phyloP scores from a whole-genome alignment of 2,113 vertebrate species.

The Lucifuga dentata region DNA sequence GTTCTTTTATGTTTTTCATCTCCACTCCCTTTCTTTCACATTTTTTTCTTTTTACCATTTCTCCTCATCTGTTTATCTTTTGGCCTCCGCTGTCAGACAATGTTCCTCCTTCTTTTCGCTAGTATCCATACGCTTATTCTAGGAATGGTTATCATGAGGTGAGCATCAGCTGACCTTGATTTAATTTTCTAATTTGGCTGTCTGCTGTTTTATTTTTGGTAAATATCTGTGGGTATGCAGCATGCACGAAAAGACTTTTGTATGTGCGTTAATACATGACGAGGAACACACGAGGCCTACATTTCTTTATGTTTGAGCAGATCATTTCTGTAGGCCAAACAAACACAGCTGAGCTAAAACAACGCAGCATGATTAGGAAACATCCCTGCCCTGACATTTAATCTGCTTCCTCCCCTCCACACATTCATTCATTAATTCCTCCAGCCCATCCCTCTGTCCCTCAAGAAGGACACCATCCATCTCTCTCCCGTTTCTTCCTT shows the following conservation, averaged over 20 bases:
- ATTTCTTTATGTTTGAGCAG: conserved; percentile 34
- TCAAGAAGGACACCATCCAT: conserved; percentile 37
- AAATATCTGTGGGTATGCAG: conserved; percentile 33
- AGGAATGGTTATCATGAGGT: conserved; percentile 19
- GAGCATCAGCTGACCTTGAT: conserved; percentile 20
- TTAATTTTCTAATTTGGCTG: conserved; percentile 33
- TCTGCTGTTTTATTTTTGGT: conserved; percentile 36
- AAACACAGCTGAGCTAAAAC: conserved; percentile 2
- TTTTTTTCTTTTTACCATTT: neutral
- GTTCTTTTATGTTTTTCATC: conserved; percentile 39
- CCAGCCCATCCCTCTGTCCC: conserved; percentile 15
- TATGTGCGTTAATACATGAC: conserved; percentile 17
- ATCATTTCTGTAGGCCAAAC: conserved; percentile 22
- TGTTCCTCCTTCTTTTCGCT: conserved; percentile 9
- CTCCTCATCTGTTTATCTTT: neutral
- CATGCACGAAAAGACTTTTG: conserved; percentile 20
- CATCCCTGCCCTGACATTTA: neutral
- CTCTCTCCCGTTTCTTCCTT: conserved; percentile 12
- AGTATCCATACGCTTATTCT: neutral
- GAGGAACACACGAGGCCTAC: conserved; percentile 11
- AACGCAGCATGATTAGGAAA: neutral
- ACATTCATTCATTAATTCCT: conserved; percentile 21
- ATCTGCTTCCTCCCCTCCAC: conserved; percentile 38
- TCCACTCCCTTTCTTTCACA: neutral
- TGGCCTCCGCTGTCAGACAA: neutral